These are phyloP conservation scores for Chrysaora quinquecirrha DNA, from an alignment of 30 jellyfish, hydroid and myxozoan genomes.

Conservation along the genomic window DNA sequence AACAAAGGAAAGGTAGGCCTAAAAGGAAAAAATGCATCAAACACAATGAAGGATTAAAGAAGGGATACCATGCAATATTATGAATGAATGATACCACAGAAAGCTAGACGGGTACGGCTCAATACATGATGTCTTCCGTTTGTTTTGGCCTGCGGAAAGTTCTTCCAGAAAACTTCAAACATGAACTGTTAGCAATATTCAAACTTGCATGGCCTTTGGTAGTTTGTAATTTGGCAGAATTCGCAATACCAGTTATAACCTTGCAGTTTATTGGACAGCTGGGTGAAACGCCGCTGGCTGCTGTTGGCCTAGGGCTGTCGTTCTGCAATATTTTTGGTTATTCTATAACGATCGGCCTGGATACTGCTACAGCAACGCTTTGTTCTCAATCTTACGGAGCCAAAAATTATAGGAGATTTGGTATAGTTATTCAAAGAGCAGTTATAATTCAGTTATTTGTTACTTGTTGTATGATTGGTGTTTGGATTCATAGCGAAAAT, in stretches of 20 bases:
- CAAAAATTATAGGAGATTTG: constrained; percentile 45
- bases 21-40: no score
- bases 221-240: constrained; percentile 34
- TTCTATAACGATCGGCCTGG: constrained; percentile 41
- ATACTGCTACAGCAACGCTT: constrained; percentile 68
- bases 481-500: constrained; percentile 62
- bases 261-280: constrained; percentile 60
- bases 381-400: constrained; percentile 79
- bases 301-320: constrained; percentile 69
- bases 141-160: no score
- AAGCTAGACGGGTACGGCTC: no score
- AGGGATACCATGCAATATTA: no score
- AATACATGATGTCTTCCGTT: no score
- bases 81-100: no score
- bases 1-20: no score
- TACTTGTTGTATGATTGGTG: constrained; percentile 12
- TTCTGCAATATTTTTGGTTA: constrained; percentile 57
- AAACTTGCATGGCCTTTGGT: constrained; percentile 59
- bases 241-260: constrained; percentile 46
- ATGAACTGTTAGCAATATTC: constrained; percentile 34
- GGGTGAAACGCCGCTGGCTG: constrained; percentile 75
- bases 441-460: constrained; percentile 23
- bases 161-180: constrained; percentile 35
- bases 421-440: constrained; percentile 65
- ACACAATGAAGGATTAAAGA: no score